These are phyloP conservation scores for Telenomus remus DNA, from an alignment of 1,140 invertebrate species.

Conservation along the genomic window DNA sequence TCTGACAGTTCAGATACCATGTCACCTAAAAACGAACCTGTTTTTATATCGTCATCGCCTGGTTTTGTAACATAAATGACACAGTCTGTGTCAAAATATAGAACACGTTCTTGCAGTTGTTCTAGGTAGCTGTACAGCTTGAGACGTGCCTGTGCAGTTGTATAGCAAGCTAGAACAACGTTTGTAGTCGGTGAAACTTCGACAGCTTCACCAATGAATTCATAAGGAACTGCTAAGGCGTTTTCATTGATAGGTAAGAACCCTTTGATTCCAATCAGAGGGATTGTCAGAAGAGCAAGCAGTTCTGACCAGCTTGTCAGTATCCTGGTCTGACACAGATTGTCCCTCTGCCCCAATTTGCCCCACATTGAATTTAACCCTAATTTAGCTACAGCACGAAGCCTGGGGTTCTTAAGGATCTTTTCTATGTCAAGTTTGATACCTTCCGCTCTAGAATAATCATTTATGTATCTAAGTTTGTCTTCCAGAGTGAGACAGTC, in stretches of 20 bases:
- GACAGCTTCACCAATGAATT: not conserved
- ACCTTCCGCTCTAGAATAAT: no score
- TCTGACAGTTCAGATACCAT: no score
- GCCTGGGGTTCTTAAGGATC: constrained; percentile 31
- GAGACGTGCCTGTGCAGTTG: constrained; percentile 5
- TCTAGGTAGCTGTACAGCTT: constrained; percentile 9
- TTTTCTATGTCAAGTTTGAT: no score
- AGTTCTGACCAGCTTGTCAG: not conserved
- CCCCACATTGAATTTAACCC: constrained; percentile 65
- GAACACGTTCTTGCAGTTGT: constrained; percentile 1
- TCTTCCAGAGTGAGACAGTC: constrained; percentile 21
- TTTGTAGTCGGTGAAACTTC: not conserved
- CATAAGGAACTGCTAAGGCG: not conserved
- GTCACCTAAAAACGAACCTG: no score
- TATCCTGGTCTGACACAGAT: constrained; percentile 7
- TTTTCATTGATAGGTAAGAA: constrained; percentile 3
- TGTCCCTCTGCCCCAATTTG: constrained; percentile 50
- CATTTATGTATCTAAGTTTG: not conserved
- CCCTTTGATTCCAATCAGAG: not conserved
- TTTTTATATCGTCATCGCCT: no score
- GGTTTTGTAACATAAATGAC: not conserved
- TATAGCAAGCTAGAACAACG: constrained; percentile 7
- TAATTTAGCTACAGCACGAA: constrained; percentile 60
- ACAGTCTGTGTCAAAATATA: constrained; percentile 16
- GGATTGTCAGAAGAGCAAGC: not conserved